A percentile compares a stretch with the other conserved stretches of the same genome.
phyloP scores from a whole-genome alignment of 2,113 vertebrate genomes.

The Clarias batrachus region DNA sequence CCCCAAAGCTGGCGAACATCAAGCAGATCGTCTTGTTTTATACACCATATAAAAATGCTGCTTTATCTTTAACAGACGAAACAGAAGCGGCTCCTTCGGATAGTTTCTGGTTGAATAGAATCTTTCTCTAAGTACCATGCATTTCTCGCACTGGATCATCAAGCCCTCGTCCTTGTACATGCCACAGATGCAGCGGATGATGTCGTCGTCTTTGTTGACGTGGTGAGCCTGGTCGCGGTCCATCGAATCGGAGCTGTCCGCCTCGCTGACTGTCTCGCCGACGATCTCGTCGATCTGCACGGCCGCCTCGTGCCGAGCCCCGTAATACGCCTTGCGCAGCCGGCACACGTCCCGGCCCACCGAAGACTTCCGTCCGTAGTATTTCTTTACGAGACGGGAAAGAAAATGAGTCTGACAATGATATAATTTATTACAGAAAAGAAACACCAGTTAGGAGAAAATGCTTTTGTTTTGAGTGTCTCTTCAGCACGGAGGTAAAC shows the following conservation, averaged over 20 bases:
- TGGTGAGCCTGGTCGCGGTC: conserved; percentile 70
- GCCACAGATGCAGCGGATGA: conserved; percentile 97
- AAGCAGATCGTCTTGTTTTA: background rate
- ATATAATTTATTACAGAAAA: background rate
- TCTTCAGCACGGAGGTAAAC: background rate
- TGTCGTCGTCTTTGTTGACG: conserved; percentile 84
- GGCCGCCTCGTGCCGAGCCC: conserved; percentile 86
- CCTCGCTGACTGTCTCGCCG: conserved; percentile 93
- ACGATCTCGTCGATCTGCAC: conserved; percentile 98
- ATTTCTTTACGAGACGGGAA: conserved; percentile 76
- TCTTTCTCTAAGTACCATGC: conserved; percentile 81
- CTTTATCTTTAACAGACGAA: background rate
- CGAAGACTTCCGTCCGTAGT: conserved; percentile 92
- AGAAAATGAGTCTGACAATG: background rate
- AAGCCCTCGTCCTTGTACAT: conserved; percentile 97
- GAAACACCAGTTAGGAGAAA: background rate
- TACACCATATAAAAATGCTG: background rate
- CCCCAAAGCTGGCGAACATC: background rate
- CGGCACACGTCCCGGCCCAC: conserved; percentile 90
- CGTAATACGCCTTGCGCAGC: conserved; percentile 92
- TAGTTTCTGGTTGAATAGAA: background rate
- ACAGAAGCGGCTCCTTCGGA: background rate
- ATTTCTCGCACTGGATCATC: conserved; percentile 99
- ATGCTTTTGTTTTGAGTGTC: background rate
- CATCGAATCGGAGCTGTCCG: conserved; percentile 92